Percentiles rank a stretch among this genome's conserved stretches.
phyloP scores from a whole-genome alignment of 1,140 invertebrate genomes.

The Araneus ventricosus region DNA sequence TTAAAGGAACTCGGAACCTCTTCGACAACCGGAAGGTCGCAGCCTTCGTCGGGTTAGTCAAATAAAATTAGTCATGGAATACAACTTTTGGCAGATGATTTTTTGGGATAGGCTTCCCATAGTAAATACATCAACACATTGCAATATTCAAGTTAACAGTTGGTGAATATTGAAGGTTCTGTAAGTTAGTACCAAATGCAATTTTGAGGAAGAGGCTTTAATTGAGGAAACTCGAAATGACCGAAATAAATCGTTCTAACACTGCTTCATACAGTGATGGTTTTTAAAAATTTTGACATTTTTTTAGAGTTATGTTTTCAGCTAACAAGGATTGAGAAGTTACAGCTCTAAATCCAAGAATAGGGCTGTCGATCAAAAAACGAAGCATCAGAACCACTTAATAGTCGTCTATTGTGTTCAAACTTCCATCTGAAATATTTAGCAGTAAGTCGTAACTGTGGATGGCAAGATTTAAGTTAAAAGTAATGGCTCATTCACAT shows the following conservation, averaged over 20 bases:
- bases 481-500: too few species aligned
- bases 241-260: background rate
- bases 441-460: too few species aligned
- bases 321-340: too few species aligned
- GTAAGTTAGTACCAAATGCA: constrained; percentile 19
- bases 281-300: too few species aligned
- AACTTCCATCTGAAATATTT: too few species aligned
- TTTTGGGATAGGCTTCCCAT: background rate
- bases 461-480: too few species aligned
- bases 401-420: too few species aligned
- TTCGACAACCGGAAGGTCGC: background rate
- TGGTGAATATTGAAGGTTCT: constrained; percentile 23
- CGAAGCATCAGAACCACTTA: too few species aligned
- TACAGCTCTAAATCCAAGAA: too few species aligned
- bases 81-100: constrained; percentile 24
- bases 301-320: too few species aligned
- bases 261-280: constrained; percentile 20
- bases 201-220: background rate
- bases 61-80: constrained; percentile 12
- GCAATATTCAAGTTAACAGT: constrained; percentile 20
- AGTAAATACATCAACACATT: constrained; percentile 22
- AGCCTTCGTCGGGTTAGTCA: background rate
- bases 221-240: background rate
- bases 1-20: background rate
- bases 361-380: too few species aligned